These are phyloP conservation scores for Camelus dromedarius DNA, from an alignment of 2,113 vertebrate species.

Conservation along the genomic window DNA sequence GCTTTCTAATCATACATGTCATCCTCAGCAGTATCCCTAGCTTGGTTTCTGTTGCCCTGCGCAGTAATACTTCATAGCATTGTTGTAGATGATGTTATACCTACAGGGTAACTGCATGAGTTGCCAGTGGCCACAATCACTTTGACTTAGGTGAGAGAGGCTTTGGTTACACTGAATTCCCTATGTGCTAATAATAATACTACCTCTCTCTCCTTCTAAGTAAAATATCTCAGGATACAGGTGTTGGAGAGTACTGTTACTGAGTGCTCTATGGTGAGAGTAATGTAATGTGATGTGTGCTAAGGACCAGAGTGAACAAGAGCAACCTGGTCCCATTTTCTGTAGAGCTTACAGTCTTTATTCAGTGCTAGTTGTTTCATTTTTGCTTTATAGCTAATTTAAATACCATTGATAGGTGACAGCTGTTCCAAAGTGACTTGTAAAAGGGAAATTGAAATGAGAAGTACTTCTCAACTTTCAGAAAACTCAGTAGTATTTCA, in stretches of 20 bases:
- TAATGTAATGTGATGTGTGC: not conserved
- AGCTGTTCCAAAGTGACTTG: not conserved
- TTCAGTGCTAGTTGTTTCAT: not conserved
- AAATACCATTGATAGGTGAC: not conserved
- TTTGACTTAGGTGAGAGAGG: not conserved
- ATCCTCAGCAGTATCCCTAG: not conserved
- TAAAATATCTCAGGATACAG: not conserved
- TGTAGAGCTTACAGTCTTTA: not conserved
- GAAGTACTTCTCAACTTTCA: slow-evolving; percentile 32
- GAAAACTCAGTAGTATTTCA: slow-evolving; percentile 25
- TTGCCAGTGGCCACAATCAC: not conserved
- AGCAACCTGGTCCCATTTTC: not conserved
- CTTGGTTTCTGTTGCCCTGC: not conserved
- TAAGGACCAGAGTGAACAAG: not conserved
- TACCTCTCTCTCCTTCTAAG: not conserved
- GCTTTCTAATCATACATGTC: not conserved
- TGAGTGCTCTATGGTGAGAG: not conserved
- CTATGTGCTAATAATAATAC: not conserved
- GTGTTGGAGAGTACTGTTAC: not conserved
- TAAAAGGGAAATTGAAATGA: slow-evolving; percentile 58
- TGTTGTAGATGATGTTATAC: not conserved
- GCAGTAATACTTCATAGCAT: not conserved
- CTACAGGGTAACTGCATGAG: not conserved
- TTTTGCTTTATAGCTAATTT: not conserved
- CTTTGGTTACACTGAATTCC: not conserved